These are phyloP conservation scores for Lates japonicus DNA, from an alignment of 2,797 vertebrate genomes.

Conservation along the genomic window DNA sequence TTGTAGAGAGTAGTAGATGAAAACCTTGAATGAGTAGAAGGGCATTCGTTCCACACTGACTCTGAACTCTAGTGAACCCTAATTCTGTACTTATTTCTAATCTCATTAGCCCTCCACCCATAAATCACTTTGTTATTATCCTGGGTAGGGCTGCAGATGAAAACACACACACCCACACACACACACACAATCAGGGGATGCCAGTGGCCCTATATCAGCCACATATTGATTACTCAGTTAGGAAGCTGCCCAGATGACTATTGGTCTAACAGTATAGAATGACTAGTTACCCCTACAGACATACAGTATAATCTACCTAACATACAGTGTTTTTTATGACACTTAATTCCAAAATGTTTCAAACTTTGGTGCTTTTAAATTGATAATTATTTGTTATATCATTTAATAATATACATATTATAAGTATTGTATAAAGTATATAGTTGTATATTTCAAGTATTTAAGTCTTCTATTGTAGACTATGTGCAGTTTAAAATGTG, in stretches of 20 bases:
- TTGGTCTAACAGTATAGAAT: not conserved
- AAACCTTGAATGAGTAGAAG: slow-evolving; percentile 25
- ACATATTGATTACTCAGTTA: not conserved
- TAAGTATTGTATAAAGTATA: no score
- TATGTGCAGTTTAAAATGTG: no score
- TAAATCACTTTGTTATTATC: slow-evolving; percentile 37
- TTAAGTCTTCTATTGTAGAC: no score
- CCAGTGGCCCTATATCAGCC: slow-evolving; percentile 15
- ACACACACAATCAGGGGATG: slow-evolving; percentile 1
- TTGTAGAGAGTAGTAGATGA: not conserved
- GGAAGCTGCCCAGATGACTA: not conserved
- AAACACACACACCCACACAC: not conserved
- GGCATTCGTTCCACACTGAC: slow-evolving; percentile 27
- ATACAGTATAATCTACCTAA: not conserved
- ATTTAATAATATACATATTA: no score
- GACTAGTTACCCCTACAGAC: not conserved
- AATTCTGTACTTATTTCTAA: slow-evolving; percentile 40
- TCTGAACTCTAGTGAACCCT: slow-evolving; percentile 31
- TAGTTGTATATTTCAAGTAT: no score
- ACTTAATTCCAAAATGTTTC: no score
- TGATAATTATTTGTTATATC: no score
- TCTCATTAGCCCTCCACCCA: slow-evolving; percentile 52
- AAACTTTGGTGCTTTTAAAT: no score
- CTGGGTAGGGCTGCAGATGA: slow-evolving; percentile 26
- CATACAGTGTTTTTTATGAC: no score